A percentile compares a stretch with the other conserved stretches of the same genome.
phyloP scores from a whole-genome alignment of 64 coral and sea anemone genomes.

The Stichodactyla helianthus region DNA sequence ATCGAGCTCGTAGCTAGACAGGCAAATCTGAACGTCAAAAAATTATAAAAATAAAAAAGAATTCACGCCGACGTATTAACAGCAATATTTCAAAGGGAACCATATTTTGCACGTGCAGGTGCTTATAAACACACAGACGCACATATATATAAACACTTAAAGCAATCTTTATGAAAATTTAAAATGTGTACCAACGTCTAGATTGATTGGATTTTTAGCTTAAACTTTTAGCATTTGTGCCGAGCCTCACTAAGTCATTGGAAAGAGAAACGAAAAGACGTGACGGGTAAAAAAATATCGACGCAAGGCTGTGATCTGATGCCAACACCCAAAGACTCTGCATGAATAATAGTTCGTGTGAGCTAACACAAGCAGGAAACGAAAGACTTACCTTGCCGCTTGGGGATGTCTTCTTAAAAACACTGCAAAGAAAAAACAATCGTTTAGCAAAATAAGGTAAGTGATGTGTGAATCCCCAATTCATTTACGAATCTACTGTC shows the following conservation, averaged over 20 bases:
- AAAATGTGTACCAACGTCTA: not conserved
- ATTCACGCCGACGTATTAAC: not conserved
- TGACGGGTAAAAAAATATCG: not conserved
- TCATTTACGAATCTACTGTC: slow-evolving; percentile 8
- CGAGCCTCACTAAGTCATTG: not conserved
- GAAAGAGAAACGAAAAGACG: not conserved
- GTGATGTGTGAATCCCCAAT: slow-evolving; percentile 17
- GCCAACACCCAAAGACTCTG: not conserved
- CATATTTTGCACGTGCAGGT: not conserved
- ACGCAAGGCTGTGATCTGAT: not conserved
- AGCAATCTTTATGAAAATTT: slow-evolving; percentile 12
- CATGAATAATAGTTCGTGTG: not conserved
- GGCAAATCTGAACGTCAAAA: not conserved
- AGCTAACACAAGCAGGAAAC: not conserved
- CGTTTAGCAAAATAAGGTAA: slow-evolving; percentile 12
- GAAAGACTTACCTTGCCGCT: slow-evolving; percentile 56
- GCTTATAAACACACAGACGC: not conserved
- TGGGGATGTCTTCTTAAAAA: slow-evolving; percentile 76
- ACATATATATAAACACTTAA: not conserved
- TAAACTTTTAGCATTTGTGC: not conserved
- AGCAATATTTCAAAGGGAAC: not conserved
- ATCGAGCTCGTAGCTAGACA: not conserved
- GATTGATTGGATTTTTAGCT: not conserved
- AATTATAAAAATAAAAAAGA: not conserved
- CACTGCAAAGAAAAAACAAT: slow-evolving; percentile 37